phyloP scores from a whole-genome alignment of 2,888 invertebrate genomes.

The Metalampra italica region DNA sequence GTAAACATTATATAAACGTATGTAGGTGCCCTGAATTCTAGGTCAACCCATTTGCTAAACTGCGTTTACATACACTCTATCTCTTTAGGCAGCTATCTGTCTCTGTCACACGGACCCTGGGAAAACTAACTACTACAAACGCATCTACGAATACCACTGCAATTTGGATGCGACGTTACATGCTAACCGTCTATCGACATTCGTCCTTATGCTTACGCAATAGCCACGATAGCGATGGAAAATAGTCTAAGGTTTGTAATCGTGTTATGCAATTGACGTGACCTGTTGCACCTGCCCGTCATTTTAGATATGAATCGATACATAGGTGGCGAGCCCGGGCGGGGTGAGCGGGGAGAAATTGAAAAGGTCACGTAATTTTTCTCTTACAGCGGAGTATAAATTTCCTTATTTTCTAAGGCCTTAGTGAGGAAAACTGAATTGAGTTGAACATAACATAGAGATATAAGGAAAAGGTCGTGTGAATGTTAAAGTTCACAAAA shows the following conservation, averaged over 20 bases:
- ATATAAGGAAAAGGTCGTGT: no score
- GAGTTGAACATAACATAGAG: no score
- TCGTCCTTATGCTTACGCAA: constrained; percentile 34
- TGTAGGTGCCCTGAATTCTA: not conserved
- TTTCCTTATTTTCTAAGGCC: no score
- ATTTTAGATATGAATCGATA: constrained; percentile 34
- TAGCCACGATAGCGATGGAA: constrained; percentile 15
- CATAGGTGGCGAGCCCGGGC: constrained; percentile 16
- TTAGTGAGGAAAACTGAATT: no score
- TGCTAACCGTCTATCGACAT: constrained; percentile 25
- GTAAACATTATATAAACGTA: no score
- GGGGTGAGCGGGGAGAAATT: not conserved
- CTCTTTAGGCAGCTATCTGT: constrained; percentile 41
- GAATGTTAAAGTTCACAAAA: no score
- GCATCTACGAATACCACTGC: constrained; percentile 29
- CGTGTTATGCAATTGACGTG: constrained; percentile 30
- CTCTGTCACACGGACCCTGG: constrained; percentile 58
- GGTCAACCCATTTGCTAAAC: not conserved
- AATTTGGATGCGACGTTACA: constrained; percentile 21
- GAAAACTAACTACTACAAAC: constrained; percentile 43
- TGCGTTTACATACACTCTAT: not conserved
- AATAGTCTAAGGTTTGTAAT: constrained; percentile 1
- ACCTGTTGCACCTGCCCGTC: constrained; percentile 42
- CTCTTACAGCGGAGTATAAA: not conserved
- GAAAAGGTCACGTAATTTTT: constrained; percentile 8